These are phyloP conservation scores for Corbicula japonica DNA, from an alignment of 2,888 invertebrate genomes.

Conservation along the genomic window DNA sequence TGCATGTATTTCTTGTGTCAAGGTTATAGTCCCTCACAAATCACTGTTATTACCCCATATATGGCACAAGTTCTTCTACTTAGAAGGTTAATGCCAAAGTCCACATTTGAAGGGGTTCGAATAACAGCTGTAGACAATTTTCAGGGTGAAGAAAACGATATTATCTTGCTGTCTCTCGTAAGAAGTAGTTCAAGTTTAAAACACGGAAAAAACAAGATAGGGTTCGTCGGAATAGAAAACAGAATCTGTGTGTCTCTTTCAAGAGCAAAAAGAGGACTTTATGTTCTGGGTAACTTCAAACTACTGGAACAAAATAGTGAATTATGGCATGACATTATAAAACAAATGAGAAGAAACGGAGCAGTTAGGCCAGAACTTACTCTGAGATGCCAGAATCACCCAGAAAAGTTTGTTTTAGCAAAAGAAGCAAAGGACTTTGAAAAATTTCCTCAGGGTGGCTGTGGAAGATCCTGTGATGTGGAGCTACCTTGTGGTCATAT, in stretches of 20 bases:
- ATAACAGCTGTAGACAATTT: conserved; percentile 82
- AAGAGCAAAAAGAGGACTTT: conserved; percentile 83
- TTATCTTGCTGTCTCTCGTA: conserved; percentile 84
- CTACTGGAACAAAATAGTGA: conserved; percentile 60
- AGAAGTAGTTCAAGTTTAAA: conserved; percentile 77
- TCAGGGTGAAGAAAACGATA: conserved; percentile 86
- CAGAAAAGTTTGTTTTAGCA: conserved; percentile 50
- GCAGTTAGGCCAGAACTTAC: conserved; percentile 52
- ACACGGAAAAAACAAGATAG: conserved; percentile 73
- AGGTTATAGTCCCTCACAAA: no score
- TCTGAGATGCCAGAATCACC: conserved; percentile 80
- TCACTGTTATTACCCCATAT: no score
- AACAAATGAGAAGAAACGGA: conserved; percentile 46
- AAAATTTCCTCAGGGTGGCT: conserved; percentile 75
- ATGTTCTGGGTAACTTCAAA: conserved; percentile 83
- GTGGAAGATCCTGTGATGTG: conserved; percentile 69
- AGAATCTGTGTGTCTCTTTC: conserved; percentile 84
- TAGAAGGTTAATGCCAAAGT: conserved; percentile 75
- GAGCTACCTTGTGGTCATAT: conserved; percentile 65
- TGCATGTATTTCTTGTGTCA: conserved; percentile 78
- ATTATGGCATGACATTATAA: conserved; percentile 66
- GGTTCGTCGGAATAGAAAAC: conserved; percentile 82
- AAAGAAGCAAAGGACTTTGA: conserved; percentile 68
- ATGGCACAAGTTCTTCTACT: conserved; percentile 76
- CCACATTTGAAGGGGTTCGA: conserved; percentile 68